These are phyloP conservation scores for Coptodon bakossiorum DNA, from an alignment of 2,113 vertebrate genomes.

Conservation along the genomic window DNA sequence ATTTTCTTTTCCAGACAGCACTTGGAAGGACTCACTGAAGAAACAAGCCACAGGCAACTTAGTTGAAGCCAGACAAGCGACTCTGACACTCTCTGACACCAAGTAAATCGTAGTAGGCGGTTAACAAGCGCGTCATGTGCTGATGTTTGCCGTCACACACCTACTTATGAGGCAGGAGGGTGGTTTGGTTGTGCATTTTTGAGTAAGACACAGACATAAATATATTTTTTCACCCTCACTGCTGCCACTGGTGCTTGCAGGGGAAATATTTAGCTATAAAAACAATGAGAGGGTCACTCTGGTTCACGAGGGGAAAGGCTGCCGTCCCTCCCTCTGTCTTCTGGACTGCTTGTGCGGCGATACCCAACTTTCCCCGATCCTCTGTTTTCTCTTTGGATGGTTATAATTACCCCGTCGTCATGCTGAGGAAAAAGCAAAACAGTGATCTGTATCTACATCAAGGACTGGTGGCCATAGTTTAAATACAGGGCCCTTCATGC, in stretches of 20 bases:
- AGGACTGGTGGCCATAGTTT: constrained; percentile 50
- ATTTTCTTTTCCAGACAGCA: background rate
- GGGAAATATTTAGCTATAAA: background rate
- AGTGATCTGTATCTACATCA: constrained; percentile 58
- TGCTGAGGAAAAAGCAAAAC: constrained; percentile 44
- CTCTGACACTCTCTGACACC: background rate
- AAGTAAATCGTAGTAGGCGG: constrained; percentile 1
- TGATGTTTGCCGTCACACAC: background rate
- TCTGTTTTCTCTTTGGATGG: constrained; percentile 29
- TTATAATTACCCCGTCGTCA: constrained; percentile 55
- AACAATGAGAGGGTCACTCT: background rate
- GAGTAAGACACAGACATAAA: background rate
- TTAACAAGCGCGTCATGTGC: background rate
- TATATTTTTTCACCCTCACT: background rate
- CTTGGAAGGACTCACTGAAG: background rate
- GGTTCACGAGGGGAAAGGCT: background rate
- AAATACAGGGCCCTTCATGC: constrained; percentile 37
- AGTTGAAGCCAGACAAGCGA: background rate
- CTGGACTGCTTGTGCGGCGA: background rate
- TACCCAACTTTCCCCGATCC: background rate
- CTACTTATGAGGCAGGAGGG: background rate
- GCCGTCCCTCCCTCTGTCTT: background rate
- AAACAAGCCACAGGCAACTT: constrained; percentile 15
- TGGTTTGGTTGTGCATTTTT: background rate
- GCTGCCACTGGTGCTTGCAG: background rate